These are phyloP conservation scores for Genyomyrus donnyi DNA, from an alignment of 2,113 vertebrate species.

Conservation along the genomic window DNA sequence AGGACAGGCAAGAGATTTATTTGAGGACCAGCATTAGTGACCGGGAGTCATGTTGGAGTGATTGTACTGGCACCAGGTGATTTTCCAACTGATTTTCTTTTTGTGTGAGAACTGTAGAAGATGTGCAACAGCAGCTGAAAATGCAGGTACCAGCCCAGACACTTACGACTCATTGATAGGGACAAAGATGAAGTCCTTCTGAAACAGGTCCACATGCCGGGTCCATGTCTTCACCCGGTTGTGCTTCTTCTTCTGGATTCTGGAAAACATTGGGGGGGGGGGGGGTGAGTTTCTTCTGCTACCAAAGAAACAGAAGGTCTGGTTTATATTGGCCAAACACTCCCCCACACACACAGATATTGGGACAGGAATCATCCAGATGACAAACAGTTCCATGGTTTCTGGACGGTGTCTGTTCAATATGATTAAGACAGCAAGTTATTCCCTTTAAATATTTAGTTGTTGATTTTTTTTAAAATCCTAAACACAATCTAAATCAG, in stretches of 20 bases:
- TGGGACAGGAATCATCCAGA: not conserved
- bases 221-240: constrained; percentile 97
- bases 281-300: not conserved
- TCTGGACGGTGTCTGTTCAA: not conserved
- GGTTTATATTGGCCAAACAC: not conserved
- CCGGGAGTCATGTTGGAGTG: no score
- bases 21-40: not conserved
- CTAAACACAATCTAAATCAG: not conserved
- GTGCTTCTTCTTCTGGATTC: constrained; percentile 88
- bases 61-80: not conserved
- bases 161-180: constrained; percentile 98
- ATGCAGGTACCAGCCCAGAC: not conserved
- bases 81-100: not conserved
- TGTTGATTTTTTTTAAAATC: not conserved
- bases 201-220: constrained; percentile 92
- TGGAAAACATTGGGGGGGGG: constrained; percentile 38
- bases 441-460: not conserved
- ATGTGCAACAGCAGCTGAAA: not conserved
- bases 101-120: not conserved
- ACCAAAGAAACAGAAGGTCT: not conserved
- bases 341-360: not conserved
- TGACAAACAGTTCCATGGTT: not conserved
- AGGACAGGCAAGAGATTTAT: not conserved
- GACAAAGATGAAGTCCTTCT: constrained; percentile 98
- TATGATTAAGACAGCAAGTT: not conserved